Evolutionary conservation across 2,113 vertebrate genomes (phyloP).

Genomic region (Cheilinus undulatus): DNA sequence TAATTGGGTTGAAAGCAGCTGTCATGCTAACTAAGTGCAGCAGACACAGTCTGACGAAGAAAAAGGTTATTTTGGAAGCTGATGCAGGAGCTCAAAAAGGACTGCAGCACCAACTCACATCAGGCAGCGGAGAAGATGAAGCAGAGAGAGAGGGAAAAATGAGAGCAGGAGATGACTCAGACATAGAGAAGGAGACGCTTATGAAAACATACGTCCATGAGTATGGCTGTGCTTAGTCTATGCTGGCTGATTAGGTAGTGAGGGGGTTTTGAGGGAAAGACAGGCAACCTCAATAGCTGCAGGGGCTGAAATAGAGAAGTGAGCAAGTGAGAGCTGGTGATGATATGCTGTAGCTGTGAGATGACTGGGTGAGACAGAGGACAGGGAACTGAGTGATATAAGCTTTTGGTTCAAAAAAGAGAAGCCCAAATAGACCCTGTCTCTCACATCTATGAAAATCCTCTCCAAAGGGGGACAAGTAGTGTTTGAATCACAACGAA

Average conservation of each 20-base stretch:
- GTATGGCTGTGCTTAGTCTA: conserved; percentile 11
- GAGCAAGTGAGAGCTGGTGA: conserved; percentile 40
- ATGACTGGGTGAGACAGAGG: conserved; percentile 19
- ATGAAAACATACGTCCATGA: not conserved
- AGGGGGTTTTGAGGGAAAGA: conserved; percentile 42
- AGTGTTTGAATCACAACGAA: conserved; percentile 12
- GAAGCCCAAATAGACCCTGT: conserved; percentile 44
- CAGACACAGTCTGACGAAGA: conserved; percentile 50
- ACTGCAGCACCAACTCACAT: conserved; percentile 48
- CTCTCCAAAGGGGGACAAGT: conserved; percentile 3
- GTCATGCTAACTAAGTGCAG: conserved; percentile 65
- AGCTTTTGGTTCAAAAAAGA: conserved; percentile 36
- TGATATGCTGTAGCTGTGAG: conserved; percentile 57
- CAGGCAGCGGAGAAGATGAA: conserved; percentile 38
- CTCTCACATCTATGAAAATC: conserved; percentile 32
- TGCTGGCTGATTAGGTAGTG: conserved; percentile 28
- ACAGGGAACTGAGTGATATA: conserved; percentile 22
- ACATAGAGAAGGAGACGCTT: not conserved
- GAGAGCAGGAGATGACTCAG: conserved; percentile 7
- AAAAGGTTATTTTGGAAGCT: conserved; percentile 62
- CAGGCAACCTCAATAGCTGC: conserved; percentile 41
- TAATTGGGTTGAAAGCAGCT: conserved; percentile 74
- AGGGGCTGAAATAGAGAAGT: conserved; percentile 33
- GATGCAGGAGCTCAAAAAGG: conserved; percentile 32
- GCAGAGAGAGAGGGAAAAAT: not conserved